Evolutionary conservation across 2,797 vertebrate genomes (phyloP).

Genomic region (Lithobates sylvaticus): DNA sequence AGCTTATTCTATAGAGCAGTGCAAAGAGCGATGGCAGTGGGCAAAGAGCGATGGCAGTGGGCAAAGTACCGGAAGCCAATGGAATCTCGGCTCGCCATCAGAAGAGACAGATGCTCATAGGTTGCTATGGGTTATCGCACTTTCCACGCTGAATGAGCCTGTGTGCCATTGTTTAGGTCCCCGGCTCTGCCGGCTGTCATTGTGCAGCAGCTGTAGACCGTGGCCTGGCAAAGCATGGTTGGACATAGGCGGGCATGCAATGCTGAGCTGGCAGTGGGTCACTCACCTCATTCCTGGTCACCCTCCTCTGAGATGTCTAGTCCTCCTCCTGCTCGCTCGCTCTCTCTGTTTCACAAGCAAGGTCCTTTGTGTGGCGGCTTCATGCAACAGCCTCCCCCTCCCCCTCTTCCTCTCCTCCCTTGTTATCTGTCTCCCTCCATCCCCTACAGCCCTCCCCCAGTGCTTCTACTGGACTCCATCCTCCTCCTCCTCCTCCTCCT

Average conservation of each 20-base stretch:
- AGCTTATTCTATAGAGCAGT: too few relatives aligned
- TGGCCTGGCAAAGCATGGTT: not conserved
- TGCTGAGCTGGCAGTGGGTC: not conserved
- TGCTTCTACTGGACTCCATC: conserved; percentile 18
- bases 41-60: too few relatives aligned
- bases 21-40: too few relatives aligned
- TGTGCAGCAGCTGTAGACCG: not conserved
- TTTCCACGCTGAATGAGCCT: too few relatives aligned
- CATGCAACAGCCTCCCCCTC: conserved; percentile 58
- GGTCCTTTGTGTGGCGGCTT: conserved; percentile 57
- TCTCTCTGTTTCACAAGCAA: conserved; percentile 51
- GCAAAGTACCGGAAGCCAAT: too few relatives aligned
- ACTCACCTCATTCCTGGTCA: conserved; percentile 55
- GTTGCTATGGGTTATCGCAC: too few relatives aligned
- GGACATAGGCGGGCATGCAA: not conserved
- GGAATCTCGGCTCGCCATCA: too few relatives aligned
- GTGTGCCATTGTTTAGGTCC: not conserved
- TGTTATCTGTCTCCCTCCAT: conserved; percentile 56
- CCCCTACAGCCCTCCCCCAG: conserved; percentile 28
- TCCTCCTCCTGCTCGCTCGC: conserved; percentile 30
- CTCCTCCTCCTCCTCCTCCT: conserved; percentile 19
- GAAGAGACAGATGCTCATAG: too few relatives aligned
- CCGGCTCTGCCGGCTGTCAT: not conserved
- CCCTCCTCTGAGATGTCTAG: conserved; percentile 24
- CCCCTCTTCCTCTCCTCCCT: conserved; percentile 61